Evolutionary conservation across 2,113 vertebrate genomes (phyloP), one percentile per base, ranked within the genome.

Genomic region (Cyphomyrus discorhynchus): DNA sequence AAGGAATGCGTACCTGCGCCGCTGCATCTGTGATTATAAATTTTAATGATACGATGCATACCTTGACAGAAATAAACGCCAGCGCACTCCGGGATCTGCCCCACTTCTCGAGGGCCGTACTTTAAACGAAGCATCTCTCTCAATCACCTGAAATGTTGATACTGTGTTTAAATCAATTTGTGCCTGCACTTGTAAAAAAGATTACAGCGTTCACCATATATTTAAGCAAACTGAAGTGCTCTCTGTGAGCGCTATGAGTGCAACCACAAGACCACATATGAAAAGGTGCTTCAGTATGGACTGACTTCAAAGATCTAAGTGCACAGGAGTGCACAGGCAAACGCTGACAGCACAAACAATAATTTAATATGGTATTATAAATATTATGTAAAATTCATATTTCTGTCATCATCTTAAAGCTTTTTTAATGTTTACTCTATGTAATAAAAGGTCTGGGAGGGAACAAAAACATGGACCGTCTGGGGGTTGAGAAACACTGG

Each of bases 121-220:
- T 91, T 90, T 89, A 94, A 95, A 94, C 94, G 92, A 95, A 94
- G 95, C 86, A 91, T 91, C 92, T 92, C 91, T 93, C 91, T 89
- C 88, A 92, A 91, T 91, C 92, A 93, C 93, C 93, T 96, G 95
- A 96, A 96, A 96, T 92, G 82, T 89, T 92, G 95, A 96, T 96
- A 96, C 96, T 96, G 95, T 96, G 95, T 94, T 96, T 96, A 96
- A 93, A 94, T 93, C 90, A 93, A 94, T 94, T 96, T 96, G 95
- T 95, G 93, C 94, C 96, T 96, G 94, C 95, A 96, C 95, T 95
- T 95, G 95, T 94, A 93, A 94, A 92, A 88, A 91, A 96, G 96
- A 96, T 96, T 95, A 96, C 93, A 96, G 96, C 93, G 93, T 91
- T 94, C 91, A 84, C 94, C 94, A 91, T 95, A 94, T 95, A 92